phyloP scores from a whole-genome alignment of 2,113 vertebrate genomes.

The Chiloscyllium plagiosum region DNA sequence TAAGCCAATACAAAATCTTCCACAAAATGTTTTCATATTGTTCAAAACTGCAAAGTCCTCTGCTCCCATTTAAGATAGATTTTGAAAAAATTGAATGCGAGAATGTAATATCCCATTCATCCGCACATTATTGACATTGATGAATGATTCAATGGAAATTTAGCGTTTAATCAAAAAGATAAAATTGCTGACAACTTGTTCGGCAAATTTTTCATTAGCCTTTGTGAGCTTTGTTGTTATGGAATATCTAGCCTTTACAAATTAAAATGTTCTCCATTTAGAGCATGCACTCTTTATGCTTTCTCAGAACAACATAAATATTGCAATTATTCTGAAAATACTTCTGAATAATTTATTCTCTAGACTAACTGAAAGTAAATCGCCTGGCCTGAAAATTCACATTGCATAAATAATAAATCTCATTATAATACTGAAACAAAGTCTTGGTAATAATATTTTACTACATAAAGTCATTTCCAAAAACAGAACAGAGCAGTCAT shows the following conservation, averaged over 20 bases:
- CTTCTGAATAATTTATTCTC: neutral
- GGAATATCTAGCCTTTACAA: neutral
- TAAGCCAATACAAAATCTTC: neutral
- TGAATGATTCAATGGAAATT: neutral
- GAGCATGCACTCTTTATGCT: neutral
- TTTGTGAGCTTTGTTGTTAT: neutral
- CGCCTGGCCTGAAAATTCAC: neutral
- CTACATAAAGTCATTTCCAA: neutral
- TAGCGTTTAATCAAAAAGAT: neutral
- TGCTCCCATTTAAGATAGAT: neutral
- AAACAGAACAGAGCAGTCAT: neutral
- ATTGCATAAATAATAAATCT: neutral
- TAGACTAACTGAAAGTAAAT: neutral
- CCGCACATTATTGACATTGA: neutral
- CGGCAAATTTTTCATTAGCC: neutral
- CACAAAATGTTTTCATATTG: neutral
- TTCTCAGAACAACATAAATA: neutral
- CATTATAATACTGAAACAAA: neutral
- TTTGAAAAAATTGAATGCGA: neutral
- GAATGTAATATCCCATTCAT: neutral
- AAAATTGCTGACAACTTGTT: neutral
- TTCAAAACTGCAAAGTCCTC: neutral
- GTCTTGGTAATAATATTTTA: neutral
- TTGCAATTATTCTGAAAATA: neutral
- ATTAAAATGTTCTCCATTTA: neutral